Percentiles rank a stretch among this genome's conserved stretches.
Evolutionary conservation across 2,797 vertebrate genomes (phyloP).

Genomic region (Eidolon dupreanum): DNA sequence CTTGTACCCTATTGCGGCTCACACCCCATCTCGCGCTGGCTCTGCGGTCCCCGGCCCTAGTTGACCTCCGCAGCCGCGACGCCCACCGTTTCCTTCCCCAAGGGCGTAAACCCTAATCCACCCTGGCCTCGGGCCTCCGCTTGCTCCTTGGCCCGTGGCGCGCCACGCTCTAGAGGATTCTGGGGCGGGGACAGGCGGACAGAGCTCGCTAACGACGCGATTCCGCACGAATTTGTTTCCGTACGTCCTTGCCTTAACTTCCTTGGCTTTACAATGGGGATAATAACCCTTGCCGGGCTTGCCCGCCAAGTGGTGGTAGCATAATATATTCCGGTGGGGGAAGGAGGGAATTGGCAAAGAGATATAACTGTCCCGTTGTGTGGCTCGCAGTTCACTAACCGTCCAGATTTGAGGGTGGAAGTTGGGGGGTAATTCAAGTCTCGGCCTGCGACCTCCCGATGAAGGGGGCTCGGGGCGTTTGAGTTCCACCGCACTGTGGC

Average conservation of each 20-base stretch:
- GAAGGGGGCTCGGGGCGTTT: background rate
- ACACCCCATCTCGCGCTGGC: background rate
- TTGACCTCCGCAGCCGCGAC: accelerated
- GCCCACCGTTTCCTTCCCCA: background rate
- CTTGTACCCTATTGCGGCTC: background rate
- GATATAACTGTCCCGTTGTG: background rate
- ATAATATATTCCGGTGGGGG: background rate
- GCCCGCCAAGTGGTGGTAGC: background rate
- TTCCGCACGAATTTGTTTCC: background rate
- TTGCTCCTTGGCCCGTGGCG: accelerated
- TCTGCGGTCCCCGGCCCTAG: background rate
- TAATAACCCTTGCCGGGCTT: background rate
- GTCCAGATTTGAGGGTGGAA: background rate
- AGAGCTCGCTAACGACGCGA: background rate
- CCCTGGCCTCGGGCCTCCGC: background rate
- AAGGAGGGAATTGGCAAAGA: background rate
- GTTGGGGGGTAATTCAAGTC: background rate
- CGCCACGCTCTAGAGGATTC: accelerated
- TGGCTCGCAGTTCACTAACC: background rate
- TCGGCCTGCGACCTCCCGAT: background rate
- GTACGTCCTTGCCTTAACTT: background rate
- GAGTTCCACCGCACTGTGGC: accelerated
- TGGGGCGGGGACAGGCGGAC: accelerated
- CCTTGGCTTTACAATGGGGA: background rate
- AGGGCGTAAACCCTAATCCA: too few relatives aligned